Evolutionary conservation across 2,888 invertebrate genomes (phyloP), one percentile per base, ranked within the genome.

Genomic region (Lasioglossum pauxillum): DNA sequence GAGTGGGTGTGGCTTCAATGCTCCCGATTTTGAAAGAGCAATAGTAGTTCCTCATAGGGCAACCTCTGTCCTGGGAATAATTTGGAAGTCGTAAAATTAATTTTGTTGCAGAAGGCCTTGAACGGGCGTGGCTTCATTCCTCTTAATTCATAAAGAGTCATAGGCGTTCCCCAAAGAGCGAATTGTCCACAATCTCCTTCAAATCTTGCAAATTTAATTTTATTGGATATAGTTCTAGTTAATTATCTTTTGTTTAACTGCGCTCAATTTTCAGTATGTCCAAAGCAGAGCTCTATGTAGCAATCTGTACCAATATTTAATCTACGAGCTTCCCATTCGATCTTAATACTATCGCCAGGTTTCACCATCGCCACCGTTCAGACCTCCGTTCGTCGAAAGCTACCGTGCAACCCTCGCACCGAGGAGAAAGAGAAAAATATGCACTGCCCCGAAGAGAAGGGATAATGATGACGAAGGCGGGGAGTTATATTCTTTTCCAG

Each of bases 401-500:
- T 27, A 44, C 77, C 80, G 73, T 46, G 44, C 64, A 60, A 31
- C 23, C 67, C 71, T 41, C 60, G 71, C 46, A 10, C 60, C n/a
- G 23, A 72, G 75, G 79, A 53, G 76, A 31, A 64, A 80, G 46
- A 77, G 78, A 80, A 79, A 78, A 80, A 75, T 35, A 8, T 8
- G 31, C 19, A 31, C 5, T 64, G 67, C 35, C 67, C 71, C 35
- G 49, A n/a, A 53, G 67, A 35, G 78, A 64, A 75, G 76, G 86
- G 82, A 89, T 85, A 85, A 87, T 89, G 85, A 82, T 60, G 76
- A 64, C 35, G 77, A 73, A 73, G 87, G 64, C 53, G 75, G 75
- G 35, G 67, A 67, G 72, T 74, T 78, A 88, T 88, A 89, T 90
- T 90, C 85, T 88, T 89, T 89, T 89, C 83, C 80, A 75, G 75